phyloP scores from a whole-genome alignment of 2,113 vertebrate species.

The Diglossa brunneiventris region DNA sequence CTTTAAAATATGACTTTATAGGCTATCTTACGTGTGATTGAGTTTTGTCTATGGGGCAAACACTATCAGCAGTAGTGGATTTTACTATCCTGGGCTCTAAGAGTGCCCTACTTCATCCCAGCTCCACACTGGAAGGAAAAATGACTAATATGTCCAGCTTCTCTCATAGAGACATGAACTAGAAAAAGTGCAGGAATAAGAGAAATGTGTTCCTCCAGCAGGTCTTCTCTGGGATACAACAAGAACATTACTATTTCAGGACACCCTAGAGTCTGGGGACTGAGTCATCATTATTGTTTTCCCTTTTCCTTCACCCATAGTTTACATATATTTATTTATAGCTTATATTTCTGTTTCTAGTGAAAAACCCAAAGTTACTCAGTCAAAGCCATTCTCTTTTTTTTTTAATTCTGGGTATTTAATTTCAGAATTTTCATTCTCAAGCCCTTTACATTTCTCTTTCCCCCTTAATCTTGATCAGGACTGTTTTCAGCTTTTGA shows the following conservation, averaged over 20 bases:
- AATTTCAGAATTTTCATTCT: not conserved
- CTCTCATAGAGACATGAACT: not conserved
- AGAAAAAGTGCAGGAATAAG: not conserved
- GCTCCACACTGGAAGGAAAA: not conserved
- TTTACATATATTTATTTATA: not conserved
- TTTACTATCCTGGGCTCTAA: not conserved
- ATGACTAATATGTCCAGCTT: not conserved
- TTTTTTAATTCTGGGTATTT: not conserved
- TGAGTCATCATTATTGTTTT: not conserved
- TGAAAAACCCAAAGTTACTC: not conserved
- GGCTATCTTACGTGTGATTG: not conserved
- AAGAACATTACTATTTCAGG: not conserved
- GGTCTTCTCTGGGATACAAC: rapidly evolving
- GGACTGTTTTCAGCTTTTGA: not conserved
- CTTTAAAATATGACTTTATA: not conserved
- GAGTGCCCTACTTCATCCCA: not conserved
- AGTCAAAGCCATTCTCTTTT: not conserved
- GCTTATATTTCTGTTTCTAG: not conserved
- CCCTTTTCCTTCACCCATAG: not conserved
- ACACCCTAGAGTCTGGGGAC: not conserved
- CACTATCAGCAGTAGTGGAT: rapidly evolving
- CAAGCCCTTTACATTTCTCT: not conserved
- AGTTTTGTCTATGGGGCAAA: not conserved
- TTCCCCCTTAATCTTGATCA: not conserved
- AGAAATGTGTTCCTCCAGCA: not conserved